These are phyloP conservation scores for Oxygymnocypris stewartii DNA, from an alignment of 2,113 vertebrate species.

Conservation along the genomic window DNA sequence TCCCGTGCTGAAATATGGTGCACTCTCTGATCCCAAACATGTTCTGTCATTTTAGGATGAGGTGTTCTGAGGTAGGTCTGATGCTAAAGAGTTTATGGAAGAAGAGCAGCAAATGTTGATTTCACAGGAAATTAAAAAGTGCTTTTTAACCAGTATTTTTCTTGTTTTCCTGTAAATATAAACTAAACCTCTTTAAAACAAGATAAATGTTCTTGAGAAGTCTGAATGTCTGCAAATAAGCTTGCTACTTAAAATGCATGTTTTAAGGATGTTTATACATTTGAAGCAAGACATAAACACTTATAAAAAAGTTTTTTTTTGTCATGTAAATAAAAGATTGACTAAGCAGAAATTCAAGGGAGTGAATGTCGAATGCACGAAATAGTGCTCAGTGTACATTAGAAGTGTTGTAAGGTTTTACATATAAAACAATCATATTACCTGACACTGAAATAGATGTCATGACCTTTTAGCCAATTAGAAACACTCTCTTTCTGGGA, in stretches of 20 bases:
- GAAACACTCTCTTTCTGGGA: not conserved
- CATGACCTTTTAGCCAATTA: not conserved
- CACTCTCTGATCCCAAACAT: conserved; percentile 22
- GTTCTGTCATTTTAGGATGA: conserved; percentile 5
- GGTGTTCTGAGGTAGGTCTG: not conserved
- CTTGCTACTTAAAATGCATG: not conserved
- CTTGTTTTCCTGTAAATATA: not conserved
- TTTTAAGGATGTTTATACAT: not conserved
- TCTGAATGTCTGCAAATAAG: not conserved
- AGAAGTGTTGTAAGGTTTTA: not conserved
- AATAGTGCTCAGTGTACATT: not conserved
- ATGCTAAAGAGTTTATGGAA: conserved; percentile 1
- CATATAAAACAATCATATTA: no score
- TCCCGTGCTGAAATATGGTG: conserved; percentile 18
- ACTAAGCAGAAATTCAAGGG: not conserved
- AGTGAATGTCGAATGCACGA: not conserved
- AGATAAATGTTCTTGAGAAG: not conserved
- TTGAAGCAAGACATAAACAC: conserved; percentile 9
- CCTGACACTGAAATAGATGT: no score
- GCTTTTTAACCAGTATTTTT: not conserved
- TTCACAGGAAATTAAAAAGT: not conserved
- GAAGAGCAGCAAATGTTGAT: not conserved
- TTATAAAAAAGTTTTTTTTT: not conserved
- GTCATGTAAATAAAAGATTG: not conserved
- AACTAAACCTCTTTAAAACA: conserved; percentile 26